Percentiles rank a stretch among this genome's conserved stretches.
Conservation (phyloP, 2,797 vertebrate genomes). For the Anableps anableps region DNA sequence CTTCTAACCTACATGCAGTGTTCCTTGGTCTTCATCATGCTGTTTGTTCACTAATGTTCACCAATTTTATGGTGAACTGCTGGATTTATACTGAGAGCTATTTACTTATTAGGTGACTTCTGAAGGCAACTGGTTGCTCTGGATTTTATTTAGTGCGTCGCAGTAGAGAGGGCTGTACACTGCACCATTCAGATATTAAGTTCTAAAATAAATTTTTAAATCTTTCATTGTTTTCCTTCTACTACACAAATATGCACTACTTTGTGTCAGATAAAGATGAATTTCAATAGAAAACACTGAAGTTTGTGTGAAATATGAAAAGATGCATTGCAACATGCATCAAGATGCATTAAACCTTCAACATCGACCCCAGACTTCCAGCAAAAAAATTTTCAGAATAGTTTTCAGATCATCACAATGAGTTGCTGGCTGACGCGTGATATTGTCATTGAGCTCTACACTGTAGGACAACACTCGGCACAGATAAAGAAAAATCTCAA, state of each 20-base stretch:
- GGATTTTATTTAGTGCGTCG: background rate
- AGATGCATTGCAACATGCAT: too few species aligned
- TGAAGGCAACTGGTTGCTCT: background rate
- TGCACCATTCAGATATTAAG: background rate
- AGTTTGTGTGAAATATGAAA: background rate
- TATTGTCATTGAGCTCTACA: constrained; percentile 4
- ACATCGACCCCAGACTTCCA: background rate
- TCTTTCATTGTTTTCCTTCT: background rate
- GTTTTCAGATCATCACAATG: background rate
- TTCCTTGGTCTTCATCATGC: too few species aligned
- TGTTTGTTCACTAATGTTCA: too few species aligned
- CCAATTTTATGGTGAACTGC: background rate
- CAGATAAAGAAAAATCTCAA: constrained; percentile 1
- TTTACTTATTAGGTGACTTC: background rate
- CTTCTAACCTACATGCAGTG: too few species aligned
- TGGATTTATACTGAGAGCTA: background rate
- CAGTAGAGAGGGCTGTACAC: too few species aligned
- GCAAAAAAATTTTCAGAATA: background rate
- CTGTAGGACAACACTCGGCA: constrained; percentile 12
- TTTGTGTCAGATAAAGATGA: background rate
- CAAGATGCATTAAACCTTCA: too few species aligned
- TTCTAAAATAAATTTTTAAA: background rate
- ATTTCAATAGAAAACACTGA: background rate
- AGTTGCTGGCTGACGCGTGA: background rate
- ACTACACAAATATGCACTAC: background rate